phyloP scores from a whole-genome alignment of 1,140 invertebrate genomes.

The Diuraphis noxia region DNA sequence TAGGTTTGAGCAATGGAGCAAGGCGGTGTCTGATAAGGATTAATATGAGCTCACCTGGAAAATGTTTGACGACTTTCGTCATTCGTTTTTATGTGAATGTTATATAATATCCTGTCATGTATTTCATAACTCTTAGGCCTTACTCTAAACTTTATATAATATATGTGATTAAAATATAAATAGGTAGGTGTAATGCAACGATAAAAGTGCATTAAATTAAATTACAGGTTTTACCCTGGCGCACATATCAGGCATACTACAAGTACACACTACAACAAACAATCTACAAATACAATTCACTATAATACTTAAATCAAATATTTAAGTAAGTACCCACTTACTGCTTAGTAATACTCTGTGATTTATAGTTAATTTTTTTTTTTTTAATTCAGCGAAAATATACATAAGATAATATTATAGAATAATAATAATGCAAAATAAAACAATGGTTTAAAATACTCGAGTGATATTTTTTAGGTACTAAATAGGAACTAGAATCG shows the following conservation, averaged over 20 bases:
- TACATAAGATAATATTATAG: no score
- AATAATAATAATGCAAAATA: no score
- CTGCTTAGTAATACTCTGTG: not conserved
- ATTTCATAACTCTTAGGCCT: not conserved
- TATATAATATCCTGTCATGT: not conserved
- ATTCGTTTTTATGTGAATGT: not conserved
- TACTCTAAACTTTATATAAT: not conserved
- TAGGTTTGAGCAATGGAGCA: not conserved
- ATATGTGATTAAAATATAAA: not conserved
- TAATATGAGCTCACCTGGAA: not conserved
- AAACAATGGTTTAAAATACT: no score
- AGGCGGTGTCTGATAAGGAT: slow-evolving; percentile 13
- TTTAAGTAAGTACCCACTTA: no score
- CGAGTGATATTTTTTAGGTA: no score
- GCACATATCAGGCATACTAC: not conserved
- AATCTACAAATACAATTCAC: not conserved
- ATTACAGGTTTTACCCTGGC: not conserved
- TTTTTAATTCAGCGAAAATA: not conserved
- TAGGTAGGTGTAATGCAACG: not conserved
- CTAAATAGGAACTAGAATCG: no score
- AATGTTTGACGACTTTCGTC: not conserved
- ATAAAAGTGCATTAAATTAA: not conserved
- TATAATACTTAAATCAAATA: no score
- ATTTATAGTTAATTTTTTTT: not conserved
- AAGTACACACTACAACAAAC: not conserved